Percentiles rank a stretch among this genome's conserved stretches.
Evolutionary conservation across 92 coral and sea anemone species (phyloP).

Genomic region (Porites lobata): DNA sequence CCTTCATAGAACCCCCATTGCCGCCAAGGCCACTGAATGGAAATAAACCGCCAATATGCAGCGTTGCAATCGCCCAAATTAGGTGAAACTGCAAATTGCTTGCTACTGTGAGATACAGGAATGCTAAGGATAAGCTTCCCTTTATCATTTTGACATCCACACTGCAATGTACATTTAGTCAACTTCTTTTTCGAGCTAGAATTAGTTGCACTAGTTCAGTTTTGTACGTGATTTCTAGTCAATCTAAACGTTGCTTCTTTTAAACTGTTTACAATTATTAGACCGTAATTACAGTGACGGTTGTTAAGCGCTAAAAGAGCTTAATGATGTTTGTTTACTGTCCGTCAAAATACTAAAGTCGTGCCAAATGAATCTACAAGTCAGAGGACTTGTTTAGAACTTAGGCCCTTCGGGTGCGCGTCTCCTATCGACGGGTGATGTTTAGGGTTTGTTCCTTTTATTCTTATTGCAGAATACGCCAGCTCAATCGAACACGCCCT

Average conservation of each 20-base stretch:
- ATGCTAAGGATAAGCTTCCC: constrained; percentile 17
- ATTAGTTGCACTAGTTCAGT: background rate
- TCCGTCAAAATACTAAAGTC: background rate
- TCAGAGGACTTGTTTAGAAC: too few relatives aligned
- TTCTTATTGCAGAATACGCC: too few relatives aligned
- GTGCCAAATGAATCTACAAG: too few relatives aligned
- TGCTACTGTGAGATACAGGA: constrained; percentile 45
- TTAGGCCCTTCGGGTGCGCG: too few relatives aligned
- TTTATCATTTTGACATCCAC: background rate
- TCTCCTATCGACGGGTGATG: too few relatives aligned
- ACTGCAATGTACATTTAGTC: background rate
- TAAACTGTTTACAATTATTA: constrained; percentile 31
- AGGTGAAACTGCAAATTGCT: background rate
- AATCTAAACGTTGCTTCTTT: constrained; percentile 7
- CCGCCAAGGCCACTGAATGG: constrained; percentile 48
- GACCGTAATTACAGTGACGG: constrained; percentile 11
- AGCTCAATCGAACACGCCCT: too few relatives aligned
- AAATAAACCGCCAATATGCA: constrained; percentile 65
- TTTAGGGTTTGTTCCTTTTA: too few relatives aligned
- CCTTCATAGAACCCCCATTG: constrained; percentile 21
- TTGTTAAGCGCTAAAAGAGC: constrained; percentile 23
- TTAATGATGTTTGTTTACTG: constrained; percentile 26
- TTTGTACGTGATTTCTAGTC: background rate
- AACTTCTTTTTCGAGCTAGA: background rate
- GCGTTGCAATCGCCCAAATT: background rate